These are phyloP conservation scores for Volucella bombylans DNA, from an alignment of 2,888 invertebrate genomes.

Conservation along the genomic window DNA sequence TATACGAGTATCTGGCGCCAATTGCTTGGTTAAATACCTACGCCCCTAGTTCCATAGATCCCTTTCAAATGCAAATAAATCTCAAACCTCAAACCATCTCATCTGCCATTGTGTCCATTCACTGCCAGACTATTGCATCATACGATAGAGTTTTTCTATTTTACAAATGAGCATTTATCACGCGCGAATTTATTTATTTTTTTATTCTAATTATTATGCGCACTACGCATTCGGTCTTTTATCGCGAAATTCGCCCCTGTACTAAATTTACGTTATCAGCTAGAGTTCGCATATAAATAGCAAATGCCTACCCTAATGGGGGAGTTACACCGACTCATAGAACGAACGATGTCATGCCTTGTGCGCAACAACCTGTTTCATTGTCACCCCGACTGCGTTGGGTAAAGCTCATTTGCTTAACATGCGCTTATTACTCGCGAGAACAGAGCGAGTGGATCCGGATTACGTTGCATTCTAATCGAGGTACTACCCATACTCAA, in stretches of 20 bases:
- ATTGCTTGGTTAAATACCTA: conserved; percentile 9
- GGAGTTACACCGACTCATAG: not conserved
- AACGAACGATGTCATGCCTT: no score
- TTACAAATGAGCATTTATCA: not conserved
- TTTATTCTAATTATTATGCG: conserved; percentile 26
- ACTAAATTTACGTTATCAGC: conserved; percentile 47
- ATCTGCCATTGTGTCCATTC: conserved; percentile 7
- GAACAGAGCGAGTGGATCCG: conserved; percentile 44
- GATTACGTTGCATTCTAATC: conserved; percentile 20
- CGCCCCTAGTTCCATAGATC: conserved; percentile 12
- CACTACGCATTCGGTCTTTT: not conserved
- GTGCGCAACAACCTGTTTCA: conserved; percentile 46
- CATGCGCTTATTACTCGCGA: conserved; percentile 61
- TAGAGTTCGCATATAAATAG: conserved; percentile 25
- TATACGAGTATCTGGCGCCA: conserved; percentile 33
- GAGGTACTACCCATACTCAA: not conserved
- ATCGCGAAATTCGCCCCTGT: conserved; percentile 21
- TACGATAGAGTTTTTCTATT: not conserved
- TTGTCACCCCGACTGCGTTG: conserved; percentile 33
- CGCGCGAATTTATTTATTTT: conserved; percentile 18
- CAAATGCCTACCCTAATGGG: conserved; percentile 41
- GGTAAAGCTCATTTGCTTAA: conserved; percentile 50
- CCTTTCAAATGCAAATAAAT: conserved; percentile 52
- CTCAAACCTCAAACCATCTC: not conserved
- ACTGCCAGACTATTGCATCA: not conserved